phyloP scores from a whole-genome alignment of 2,797 vertebrate species.

The Helicolenus hilgendorfi region DNA sequence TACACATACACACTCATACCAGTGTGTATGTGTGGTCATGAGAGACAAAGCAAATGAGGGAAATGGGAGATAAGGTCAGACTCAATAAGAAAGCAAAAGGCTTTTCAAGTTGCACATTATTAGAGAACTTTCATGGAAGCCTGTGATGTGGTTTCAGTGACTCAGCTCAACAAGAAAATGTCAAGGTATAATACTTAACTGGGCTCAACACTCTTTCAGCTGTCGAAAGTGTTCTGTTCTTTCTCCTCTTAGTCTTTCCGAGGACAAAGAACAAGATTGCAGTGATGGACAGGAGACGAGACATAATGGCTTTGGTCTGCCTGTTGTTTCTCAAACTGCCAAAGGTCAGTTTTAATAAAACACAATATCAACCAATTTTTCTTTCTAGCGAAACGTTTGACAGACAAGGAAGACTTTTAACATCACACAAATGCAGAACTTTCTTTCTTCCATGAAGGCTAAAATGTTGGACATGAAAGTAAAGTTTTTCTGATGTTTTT shows the following conservation, averaged over 20 bases:
- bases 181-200: not conserved
- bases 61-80: not conserved
- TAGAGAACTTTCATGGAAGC: not conserved
- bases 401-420: not conserved
- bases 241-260: not conserved
- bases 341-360: slow-evolving; percentile 45
- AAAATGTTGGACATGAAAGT: not conserved
- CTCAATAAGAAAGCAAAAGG: not conserved
- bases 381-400: not conserved
- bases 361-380: not conserved
- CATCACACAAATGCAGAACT: not conserved
- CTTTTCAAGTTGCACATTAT: not conserved
- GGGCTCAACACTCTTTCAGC: not conserved
- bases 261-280: not conserved
- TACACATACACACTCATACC: too few species aligned
- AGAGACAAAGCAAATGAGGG: not conserved
- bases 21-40: not conserved
- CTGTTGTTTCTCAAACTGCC: slow-evolving; percentile 51
- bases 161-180: not conserved
- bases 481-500: not conserved
- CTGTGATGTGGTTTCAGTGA: not conserved
- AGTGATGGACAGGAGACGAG: slow-evolving; percentile 4
- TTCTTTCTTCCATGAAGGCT: not conserved
- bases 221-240: not conserved
- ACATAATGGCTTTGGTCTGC: slow-evolving; percentile 17